Evolutionary conservation across 2,113 vertebrate species (phyloP).

Genomic region (Neoarius graeffei): DNA sequence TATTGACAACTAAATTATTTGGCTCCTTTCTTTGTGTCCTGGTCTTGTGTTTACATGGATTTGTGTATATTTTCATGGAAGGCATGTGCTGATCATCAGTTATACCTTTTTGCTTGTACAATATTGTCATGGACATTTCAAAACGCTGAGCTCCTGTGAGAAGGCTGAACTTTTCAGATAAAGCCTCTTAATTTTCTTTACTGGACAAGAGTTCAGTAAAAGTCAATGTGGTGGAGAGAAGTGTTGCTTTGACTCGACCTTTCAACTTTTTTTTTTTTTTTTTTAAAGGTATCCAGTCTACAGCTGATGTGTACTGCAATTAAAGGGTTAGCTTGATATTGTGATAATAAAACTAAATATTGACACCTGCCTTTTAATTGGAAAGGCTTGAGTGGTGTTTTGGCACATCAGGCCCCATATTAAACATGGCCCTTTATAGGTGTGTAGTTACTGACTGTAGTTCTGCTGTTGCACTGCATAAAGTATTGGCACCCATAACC

Average conservation of each 20-base stretch:
- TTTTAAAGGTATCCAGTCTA: background rate
- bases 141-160: background rate
- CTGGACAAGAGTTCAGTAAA: background rate
- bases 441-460: background rate
- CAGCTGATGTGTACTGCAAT: background rate
- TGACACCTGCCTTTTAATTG: constrained; percentile 7
- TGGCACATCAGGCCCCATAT: background rate
- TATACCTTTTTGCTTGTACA: background rate
- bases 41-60: constrained; percentile 30
- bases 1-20: constrained; percentile 88
- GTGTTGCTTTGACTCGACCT: background rate
- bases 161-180: background rate
- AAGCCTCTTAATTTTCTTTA: background rate
- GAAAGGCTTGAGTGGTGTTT: background rate
- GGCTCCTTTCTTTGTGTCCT: constrained; percentile 66
- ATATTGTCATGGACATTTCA: background rate
- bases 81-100: background rate
- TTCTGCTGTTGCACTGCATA: background rate
- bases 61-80: constrained; percentile 5
- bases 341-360: background rate
- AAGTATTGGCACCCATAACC: background rate
- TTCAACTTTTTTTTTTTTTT: background rate
- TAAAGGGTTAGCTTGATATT: background rate
- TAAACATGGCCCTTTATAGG: background rate
- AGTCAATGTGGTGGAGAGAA: background rate